Evolutionary conservation across 2,797 vertebrate genomes (phyloP).

Genomic region (Mastacembelus armatus): DNA sequence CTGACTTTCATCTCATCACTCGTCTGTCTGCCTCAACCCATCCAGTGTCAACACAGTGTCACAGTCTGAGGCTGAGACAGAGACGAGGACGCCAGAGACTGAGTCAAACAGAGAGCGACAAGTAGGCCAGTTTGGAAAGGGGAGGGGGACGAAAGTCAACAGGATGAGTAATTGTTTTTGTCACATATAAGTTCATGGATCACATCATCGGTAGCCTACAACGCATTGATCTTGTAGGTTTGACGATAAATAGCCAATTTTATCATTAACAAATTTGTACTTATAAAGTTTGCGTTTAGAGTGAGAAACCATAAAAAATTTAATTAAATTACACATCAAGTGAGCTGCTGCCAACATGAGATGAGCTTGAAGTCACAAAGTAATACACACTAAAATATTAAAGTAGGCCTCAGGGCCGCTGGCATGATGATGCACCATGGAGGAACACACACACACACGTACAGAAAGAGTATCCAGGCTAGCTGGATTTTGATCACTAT

Average conservation of each 20-base stretch:
- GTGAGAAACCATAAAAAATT: too few relatives aligned
- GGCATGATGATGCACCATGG: not conserved
- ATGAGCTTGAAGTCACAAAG: conserved; percentile 1
- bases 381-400: conserved; percentile 12
- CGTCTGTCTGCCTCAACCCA: conserved; percentile 57
- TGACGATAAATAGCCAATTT: not conserved
- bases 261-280: too few relatives aligned
- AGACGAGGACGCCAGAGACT: conserved; percentile 39
- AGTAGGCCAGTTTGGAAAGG: conserved; percentile 24
- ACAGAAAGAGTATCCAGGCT: too few relatives aligned
- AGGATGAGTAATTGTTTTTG: not conserved
- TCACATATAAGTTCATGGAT: not conserved
- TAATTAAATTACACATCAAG: too few relatives aligned
- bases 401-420: not conserved
- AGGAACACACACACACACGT: too few relatives aligned
- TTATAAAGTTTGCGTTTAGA: too few relatives aligned
- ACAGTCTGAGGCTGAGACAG: conserved; percentile 52
- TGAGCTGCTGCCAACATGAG: too few relatives aligned
- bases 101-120: conserved; percentile 52
- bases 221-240: not conserved
- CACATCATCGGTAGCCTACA: not conserved
- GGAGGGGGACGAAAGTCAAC: conserved; percentile 22
- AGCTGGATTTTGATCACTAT: not conserved
- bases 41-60: conserved; percentile 58
- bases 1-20: conserved; percentile 62